Evolutionary conservation across 2,888 invertebrate species (phyloP), one percentile per base, ranked within the genome.

Genomic region (Drosophila tripunctata): DNA sequence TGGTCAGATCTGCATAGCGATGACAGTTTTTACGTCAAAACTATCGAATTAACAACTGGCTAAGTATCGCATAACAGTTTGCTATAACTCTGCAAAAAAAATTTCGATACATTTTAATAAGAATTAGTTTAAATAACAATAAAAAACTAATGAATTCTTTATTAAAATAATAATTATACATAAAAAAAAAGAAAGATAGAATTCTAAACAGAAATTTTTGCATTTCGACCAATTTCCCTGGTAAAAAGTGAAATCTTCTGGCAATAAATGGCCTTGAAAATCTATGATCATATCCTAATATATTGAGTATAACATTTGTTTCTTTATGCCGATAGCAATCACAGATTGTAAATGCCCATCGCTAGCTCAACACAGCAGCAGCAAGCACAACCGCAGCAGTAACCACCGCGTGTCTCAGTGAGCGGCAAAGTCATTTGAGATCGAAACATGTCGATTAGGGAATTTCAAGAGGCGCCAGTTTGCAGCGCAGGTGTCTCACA

Each of bases 391-490:
- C 17, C 38, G 22, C 50, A 40, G 38, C 45, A 22, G 51, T 10
- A 55, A 31, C 17, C 38, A 1, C 12, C 33, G 43, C 17, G 50
- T 54, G 58, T 60, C 67, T 48, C 55, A 47, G 61, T 68, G 61
- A 84, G 77, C 78, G 70, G 62, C 81, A 74, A 83, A 83, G 82
- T 76, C 88, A 87, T 81, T 88, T 78, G 65, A 84, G 88, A 89
- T 89, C 87, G 82, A 87, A 89, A 87, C 89, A 88, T 80, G 88
- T 85, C 89, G 89, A 89, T 88, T 89, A 88, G 88, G 88, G 88
- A 89, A 88, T 89, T 89, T 85, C 72, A 85, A 87, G 83, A 89
- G 89, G 88, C 89, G 88, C 88, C 88, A 88, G 76, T 82, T 74
- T 72, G 70, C 54, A 66, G 67, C 74, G 84, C 82, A 83, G 88